These are phyloP conservation scores for Meloidogyne hapla DNA, from an alignment of 1,140 invertebrate genomes.

Conservation along the genomic window DNA sequence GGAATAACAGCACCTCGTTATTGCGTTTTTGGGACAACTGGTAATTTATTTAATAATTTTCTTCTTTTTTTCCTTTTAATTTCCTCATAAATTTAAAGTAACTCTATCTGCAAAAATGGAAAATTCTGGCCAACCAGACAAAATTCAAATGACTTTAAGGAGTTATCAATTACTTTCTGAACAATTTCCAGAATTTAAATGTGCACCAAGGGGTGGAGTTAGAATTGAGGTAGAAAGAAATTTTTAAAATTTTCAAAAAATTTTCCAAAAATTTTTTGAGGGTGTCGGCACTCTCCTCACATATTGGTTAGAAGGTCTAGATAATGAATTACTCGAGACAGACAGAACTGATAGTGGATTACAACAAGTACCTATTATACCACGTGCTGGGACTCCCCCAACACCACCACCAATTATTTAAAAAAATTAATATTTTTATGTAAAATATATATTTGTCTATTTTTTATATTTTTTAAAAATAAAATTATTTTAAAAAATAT, in stretches of 20 bases:
- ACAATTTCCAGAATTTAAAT: slow-evolving; percentile 48
- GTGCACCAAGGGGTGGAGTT: slow-evolving; percentile 42
- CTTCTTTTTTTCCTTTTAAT: neutral
- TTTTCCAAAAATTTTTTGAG: slow-evolving; percentile 20
- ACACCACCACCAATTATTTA: too few relatives aligned
- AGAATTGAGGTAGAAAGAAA: slow-evolving; percentile 34
- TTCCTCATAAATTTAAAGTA: slow-evolving; percentile 32
- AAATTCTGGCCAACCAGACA: slow-evolving; percentile 49
- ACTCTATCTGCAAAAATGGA: slow-evolving; percentile 55
- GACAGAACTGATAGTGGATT: slow-evolving; percentile 7
- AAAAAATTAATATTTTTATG: too few relatives aligned
- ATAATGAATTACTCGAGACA: slow-evolving; percentile 27
- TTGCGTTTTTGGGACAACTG: slow-evolving; percentile 51
- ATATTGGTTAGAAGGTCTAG: slow-evolving; percentile 48
- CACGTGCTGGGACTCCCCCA: too few relatives aligned
- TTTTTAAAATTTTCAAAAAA: neutral
- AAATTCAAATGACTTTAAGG: slow-evolving; percentile 52
- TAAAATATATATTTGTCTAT: too few relatives aligned
- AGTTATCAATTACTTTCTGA: slow-evolving; percentile 47
- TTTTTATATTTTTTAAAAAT: too few relatives aligned
- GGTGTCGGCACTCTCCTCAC: slow-evolving; percentile 48
- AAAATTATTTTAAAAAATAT: too few relatives aligned
- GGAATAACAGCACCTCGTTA: slow-evolving; percentile 53
- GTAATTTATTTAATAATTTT: slow-evolving; percentile 7
- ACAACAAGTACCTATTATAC: too few relatives aligned